Evolutionary conservation across 64 coral and sea anemone genomes (phyloP), one percentile per base, ranked within the genome.

Genomic region (Platygyra sinensis): DNA sequence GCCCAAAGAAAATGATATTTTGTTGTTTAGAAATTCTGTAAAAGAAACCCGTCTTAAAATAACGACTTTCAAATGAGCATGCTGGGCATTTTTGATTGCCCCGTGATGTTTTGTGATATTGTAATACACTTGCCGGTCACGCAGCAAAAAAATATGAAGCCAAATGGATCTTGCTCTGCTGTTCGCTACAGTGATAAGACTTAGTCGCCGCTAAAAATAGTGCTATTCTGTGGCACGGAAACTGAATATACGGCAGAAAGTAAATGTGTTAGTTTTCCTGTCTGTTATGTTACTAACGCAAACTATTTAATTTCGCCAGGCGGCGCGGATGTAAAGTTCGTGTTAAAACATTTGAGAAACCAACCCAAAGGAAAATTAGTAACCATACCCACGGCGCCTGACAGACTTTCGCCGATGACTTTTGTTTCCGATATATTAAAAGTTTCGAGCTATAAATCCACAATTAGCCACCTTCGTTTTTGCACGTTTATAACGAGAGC

Each of bases 381-480:
- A 72, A 33, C 38, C 11, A 22, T 72, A 51, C 18, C 62, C 81
- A 51, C 32, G 62, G 81, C 62, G 81, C 62, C 81, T 33, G 62
- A 20, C 14, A 85, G 81, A 71, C 81, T 71, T 85, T 64, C n/a
- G 71, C 72, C 67, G 25, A 4, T 22, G 63, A 85, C 81, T 71
- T 67, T 27, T 64, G 38, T 85, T 85, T 22, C 81, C 81, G 61
- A 85, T 72, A 30, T 36, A 85, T 85, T 85, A 72, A 71, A 69
- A 71, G 81, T 85, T 52, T 85, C 81, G 81, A 85, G 81, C 63
- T 69, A 64, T 72, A 85, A 85, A 72, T 85, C 81, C 81, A 71
- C 81, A 85, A 85, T 85, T 85, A 85, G 81, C 81, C 81, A 85
- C 81, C 81, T 72, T 72, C 65, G 32, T 28, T 85, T 85, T 85